Evolutionary conservation across 2,113 vertebrate genomes (phyloP), one percentile per base, ranked within the genome.

Genomic region (Raja brachyura): DNA sequence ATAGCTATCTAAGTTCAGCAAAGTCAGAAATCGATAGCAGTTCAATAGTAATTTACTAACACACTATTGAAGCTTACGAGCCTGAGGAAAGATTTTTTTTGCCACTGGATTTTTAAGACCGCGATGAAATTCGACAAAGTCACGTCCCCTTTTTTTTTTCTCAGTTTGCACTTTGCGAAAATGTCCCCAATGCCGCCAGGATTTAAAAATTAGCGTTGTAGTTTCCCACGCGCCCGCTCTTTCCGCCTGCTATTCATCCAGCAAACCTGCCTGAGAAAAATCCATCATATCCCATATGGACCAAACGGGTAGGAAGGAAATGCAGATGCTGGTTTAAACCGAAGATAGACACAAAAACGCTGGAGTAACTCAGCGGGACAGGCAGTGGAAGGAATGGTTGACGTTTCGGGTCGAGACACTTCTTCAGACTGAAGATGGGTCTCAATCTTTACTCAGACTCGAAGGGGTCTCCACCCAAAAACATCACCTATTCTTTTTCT

Each of bases 31-130:
- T 92, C 90, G 54, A 74, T 92, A 92, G 0, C 18, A 73, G 90
- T 92, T 92, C 90, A 73, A 92, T 92, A 92, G 90, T 92, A 92
- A 92, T 92, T 92, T 74, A 70, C 68, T 92, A n/a, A n/a, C 31
- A 6, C 11, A 33, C 86, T 68, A 48, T 28, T 39, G 33, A 92
- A 39, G 31, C 63, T 90, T 33, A 90, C 33, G 16, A 66, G 33
- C 5, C 39, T 25, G 66, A 22, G 9, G 54, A 70, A 74, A 70
- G 68, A 92, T 92, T 92, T 92, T 25, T 92, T 33, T 28, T 73
- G 70, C 20, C 68, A 28, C 68, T 54, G 7, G 33, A 31, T 73
- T 13, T 54, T 22, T 2, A 13, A 73, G 48, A 54, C 90, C 14
- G 20, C 68, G 48, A 18, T 14, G 5, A 8, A 54, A 73, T 70